Conservation (phyloP, 1,140 invertebrate genomes). For the Nephotettix cincticeps region DNA sequence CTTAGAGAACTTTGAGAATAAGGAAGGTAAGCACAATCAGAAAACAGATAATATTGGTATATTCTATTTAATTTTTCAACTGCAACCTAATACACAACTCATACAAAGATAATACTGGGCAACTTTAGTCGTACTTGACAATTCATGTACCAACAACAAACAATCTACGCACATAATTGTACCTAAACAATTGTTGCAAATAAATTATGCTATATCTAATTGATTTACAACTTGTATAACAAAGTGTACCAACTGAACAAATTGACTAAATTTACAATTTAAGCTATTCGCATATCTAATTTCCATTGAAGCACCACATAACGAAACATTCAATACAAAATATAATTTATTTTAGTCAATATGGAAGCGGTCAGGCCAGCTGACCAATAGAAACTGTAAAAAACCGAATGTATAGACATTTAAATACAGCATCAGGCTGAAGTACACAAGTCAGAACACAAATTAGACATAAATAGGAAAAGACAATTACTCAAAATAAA, state of each 20-base stretch:
- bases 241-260: no score
- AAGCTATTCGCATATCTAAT: no score
- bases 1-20: no score
- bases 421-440: conserved; percentile 12
- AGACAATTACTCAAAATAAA: conserved; percentile 1
- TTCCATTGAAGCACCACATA: not conserved
- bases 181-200: no score
- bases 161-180: no score
- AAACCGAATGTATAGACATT: not conserved
- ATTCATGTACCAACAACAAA: no score
- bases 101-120: conserved; percentile 3
- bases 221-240: no score
- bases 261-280: no score
- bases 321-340: not conserved
- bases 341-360: not conserved
- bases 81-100: conserved; percentile 12
- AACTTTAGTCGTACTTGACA: not conserved
- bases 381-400: conserved; percentile 4
- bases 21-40: no score
- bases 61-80: not conserved
- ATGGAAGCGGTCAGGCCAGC: not conserved
- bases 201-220: no score
- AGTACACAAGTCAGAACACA: conserved; percentile 1
- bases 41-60: not conserved
- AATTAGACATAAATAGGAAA: not conserved